Base-by-base conservation (phyloP, 2,797 vertebrate species). In the Pachyuromys duprasi region DNA sequence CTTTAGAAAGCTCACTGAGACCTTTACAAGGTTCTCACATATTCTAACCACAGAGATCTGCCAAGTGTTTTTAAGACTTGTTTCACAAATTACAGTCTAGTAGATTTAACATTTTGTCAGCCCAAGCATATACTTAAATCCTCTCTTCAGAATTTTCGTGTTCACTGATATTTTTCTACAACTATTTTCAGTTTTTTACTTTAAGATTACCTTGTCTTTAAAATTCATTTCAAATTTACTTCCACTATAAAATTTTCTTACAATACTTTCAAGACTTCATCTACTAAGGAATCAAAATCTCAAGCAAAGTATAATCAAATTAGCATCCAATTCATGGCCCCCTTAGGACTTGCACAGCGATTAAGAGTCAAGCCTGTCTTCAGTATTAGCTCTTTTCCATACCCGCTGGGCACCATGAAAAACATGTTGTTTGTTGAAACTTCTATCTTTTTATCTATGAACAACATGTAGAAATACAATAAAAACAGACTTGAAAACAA, bases 221-320 rank as follows among this genome's bases (percentile, higher is more conserved):
- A 91, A 70, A 17, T 78, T 0, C 28, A 49, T 49, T 89, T 93
- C 22, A 90, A 90, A 65, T 72, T 83, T 81, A 62, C 8, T 88
- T 92, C 20, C 89, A 83, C 26, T 70, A 70, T 39, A 78, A 95
- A 93, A 17, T 89, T 55, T 55, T 67, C 69, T 87, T 84, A 14
- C 18, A 89, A 42, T 57, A 20, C 2, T 76, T 28, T 67, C 18
- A 45, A 72, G 75, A 69, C 62, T 12, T 82, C 39, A 88, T 84
- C 33, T 26, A 76, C 49, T 75, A 92, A 86, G 28, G 49, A 95
- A 83, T 22, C 49, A 67, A 86, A 89, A 26, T 69, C 6, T 6
- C 9, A 72, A 62, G 17, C 1, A 79, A 69, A 42, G 63, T 18
- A 60, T 60, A 26, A 49, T 55, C 63, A 92, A 24, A 14, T 92